Base-by-base conservation (phyloP, 2,888 invertebrate genomes). In the Cyclophora punctaria region DNA sequence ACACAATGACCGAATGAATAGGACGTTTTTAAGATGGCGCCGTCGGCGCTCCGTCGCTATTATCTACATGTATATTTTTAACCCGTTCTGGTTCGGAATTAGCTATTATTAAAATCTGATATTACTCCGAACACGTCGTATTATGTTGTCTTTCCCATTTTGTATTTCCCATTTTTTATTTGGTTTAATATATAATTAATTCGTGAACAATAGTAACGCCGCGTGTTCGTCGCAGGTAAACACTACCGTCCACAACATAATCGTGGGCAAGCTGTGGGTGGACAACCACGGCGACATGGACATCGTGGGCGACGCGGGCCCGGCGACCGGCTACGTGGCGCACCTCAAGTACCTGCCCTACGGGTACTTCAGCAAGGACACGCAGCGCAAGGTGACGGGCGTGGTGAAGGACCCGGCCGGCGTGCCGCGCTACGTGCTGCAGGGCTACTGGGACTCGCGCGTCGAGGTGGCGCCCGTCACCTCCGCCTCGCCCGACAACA, bases 241-340 rank as follows among this genome's bases (percentile, higher is more conserved):
- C 34, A 99, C 99, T 34, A 99, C 98, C 3, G 98, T 99, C 48
- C 99, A 99, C 90, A 99, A 99, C 83, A 99, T 99, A 69, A 99
- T 99, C 68, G 98, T 99, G 52, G 99, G 99, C 60, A 98, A 97
- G 84, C 90, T 99, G 64, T 99, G 99, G 99, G 98, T 99, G 53
- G 99, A 99, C 90, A 98, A 99, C 85, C 98, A 98, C 78, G 99
- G 99, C 45, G 99, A 99, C 78, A 99, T 98, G 97, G 98, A 98
- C 81, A 99, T 99, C 59, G 90, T 92, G 53, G 93, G 93, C 55
- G 90, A 91, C 64, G 78, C 82, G 48, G 98, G 98, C 77, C 94
- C 95, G 58, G 93, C 93, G 45, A 92, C 93, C 48, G 97, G 97
- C 48, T 95, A 97, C 75, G 96, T 96, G 80, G 99, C 99, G 82